Evolutionary conservation across 2,888 invertebrate genomes (phyloP).

Genomic region (Tachina fera): DNA sequence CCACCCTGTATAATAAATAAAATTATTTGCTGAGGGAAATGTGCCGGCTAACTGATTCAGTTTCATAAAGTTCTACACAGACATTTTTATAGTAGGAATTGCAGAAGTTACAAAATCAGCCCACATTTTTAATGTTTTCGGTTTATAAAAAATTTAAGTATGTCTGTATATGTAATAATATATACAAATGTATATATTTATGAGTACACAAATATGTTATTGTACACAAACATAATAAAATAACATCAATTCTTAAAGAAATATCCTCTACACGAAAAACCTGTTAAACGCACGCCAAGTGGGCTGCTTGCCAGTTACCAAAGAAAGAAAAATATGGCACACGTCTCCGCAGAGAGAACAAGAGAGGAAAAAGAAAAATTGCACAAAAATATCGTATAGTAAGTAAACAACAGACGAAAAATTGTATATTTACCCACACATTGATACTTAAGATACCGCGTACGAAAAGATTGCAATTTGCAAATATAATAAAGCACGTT

Average conservation of each 20-base stretch:
- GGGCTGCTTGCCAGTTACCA: constrained; percentile 58
- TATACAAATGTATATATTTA: constrained; percentile 27
- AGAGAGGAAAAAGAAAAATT: background rate
- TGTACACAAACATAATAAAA: constrained; percentile 41
- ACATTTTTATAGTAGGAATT: background rate
- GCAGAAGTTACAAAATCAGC: constrained; percentile 10
- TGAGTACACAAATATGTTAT: constrained; percentile 47
- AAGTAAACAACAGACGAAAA: background rate
- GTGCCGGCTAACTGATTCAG: too few species aligned
- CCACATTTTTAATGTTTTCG: constrained; percentile 29
- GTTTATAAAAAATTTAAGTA: constrained; percentile 11
- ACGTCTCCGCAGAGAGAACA: constrained; percentile 23
- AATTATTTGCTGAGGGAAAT: too few species aligned
- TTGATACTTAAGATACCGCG: constrained; percentile 4
- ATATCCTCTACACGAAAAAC: constrained; percentile 60
- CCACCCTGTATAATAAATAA: too few species aligned
- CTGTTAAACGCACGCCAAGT: constrained; percentile 72
- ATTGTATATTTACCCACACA: constrained; percentile 52
- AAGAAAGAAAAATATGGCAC: constrained; percentile 58
- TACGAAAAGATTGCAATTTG: background rate
- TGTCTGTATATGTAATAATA: constrained; percentile 32
- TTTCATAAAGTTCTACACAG: too few species aligned
- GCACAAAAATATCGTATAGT: background rate
- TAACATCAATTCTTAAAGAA: constrained; percentile 46
- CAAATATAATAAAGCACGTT: constrained; percentile 21